Conservation (phyloP, 2,797 vertebrate species). For the Scomberomorus guttatus region DNA sequence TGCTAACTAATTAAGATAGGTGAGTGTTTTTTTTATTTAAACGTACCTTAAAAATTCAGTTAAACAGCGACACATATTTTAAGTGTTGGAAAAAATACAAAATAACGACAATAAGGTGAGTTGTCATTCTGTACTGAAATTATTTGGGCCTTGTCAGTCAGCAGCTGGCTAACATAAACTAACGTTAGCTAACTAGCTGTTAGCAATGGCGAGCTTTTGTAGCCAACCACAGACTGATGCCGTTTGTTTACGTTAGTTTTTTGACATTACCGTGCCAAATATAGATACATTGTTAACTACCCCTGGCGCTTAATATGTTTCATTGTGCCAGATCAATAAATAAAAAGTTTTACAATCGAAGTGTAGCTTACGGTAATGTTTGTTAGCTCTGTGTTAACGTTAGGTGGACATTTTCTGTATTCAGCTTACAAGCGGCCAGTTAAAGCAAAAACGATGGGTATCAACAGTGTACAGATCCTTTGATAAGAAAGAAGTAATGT, state of each 20-base stretch:
- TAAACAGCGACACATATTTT: neutral
- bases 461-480: neutral
- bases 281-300: rapidly evolving
- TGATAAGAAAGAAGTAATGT: rapidly evolving
- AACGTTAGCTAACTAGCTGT: constrained; percentile 30
- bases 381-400: constrained; percentile 44
- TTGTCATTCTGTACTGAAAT: constrained; percentile 57
- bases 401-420: constrained; percentile 69
- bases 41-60: constrained; percentile 1
- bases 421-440: constrained; percentile 25
- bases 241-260: constrained; percentile 78
- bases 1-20: constrained; percentile 76
- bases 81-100: neutral
- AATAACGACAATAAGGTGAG: constrained; percentile 3
- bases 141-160: constrained; percentile 67
- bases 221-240: constrained; percentile 32
- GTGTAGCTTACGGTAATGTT: constrained; percentile 29
- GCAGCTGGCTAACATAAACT: constrained; percentile 51
- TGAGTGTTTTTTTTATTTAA: constrained; percentile 58
- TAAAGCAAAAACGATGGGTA: neutral
- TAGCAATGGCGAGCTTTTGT: constrained; percentile 65
- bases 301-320: rapidly evolving
- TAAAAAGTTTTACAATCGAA: neutral
- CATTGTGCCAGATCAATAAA: rapidly evolving
- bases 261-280: neutral